Evolutionary conservation across 1,140 invertebrate genomes (phyloP).

Genomic region (Vanessa tameamea): DNA sequence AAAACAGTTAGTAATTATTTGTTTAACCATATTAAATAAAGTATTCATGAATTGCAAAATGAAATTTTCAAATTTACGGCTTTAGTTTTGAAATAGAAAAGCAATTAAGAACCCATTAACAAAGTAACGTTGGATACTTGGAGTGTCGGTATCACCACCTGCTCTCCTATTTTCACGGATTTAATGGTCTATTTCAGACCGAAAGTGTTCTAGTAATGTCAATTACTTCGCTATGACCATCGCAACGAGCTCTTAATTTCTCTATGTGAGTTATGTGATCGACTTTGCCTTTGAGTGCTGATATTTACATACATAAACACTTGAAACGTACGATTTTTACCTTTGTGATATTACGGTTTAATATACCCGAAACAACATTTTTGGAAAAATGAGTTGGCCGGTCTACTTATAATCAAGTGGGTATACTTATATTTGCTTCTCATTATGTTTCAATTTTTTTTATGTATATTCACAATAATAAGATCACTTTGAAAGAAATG

Average conservation of each 20-base stretch:
- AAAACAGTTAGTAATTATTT: neutral
- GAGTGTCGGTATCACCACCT: slow-evolving; percentile 52
- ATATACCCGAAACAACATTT: too few species aligned
- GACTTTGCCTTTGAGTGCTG: neutral
- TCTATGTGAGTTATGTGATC: neutral
- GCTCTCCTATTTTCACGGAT: slow-evolving; percentile 44
- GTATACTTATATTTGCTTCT: too few species aligned
- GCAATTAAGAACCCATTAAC: slow-evolving; percentile 73
- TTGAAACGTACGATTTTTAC: too few species aligned
- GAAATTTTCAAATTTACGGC: slow-evolving; percentile 53
- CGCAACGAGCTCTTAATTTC: slow-evolving; percentile 10
- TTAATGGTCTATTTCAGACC: slow-evolving; percentile 49
- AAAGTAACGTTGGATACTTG: slow-evolving; percentile 51
- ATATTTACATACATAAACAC: too few species aligned
- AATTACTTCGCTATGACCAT: slow-evolving; percentile 23
- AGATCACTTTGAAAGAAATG: too few species aligned
- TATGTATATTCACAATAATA: too few species aligned
- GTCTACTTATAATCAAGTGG: too few species aligned
- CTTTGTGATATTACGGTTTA: too few species aligned
- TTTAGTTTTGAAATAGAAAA: slow-evolving; percentile 64
- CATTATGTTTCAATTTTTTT: too few species aligned
- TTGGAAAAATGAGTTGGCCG: too few species aligned
- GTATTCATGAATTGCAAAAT: slow-evolving; percentile 45
- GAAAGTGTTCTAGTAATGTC: slow-evolving; percentile 39
- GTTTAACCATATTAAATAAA: slow-evolving; percentile 7